A percentile compares a stretch with the other conserved stretches of the same genome.
These are phyloP conservation scores for Hartigia nigra DNA, from an alignment of 2,888 invertebrate genomes.

Conservation along the genomic window DNA sequence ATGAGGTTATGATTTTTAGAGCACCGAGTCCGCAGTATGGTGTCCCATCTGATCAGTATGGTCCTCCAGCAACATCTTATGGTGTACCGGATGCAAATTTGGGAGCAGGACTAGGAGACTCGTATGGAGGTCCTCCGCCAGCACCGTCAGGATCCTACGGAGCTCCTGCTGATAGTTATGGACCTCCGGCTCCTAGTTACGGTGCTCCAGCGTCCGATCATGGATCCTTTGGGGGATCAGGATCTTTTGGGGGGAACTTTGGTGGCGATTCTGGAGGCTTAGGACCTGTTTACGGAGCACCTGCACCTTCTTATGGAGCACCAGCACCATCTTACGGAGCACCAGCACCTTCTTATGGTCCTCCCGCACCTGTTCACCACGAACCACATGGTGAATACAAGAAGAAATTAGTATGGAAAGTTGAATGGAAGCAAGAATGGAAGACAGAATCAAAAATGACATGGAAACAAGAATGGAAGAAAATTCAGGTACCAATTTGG, in stretches of 20 bases:
- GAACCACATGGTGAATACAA: constrained; percentile 81
- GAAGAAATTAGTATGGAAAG: constrained; percentile 86
- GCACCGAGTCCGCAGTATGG: constrained; percentile 47
- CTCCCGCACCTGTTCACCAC: constrained; percentile 50
- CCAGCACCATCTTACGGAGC: constrained; percentile 37
- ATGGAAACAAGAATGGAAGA: constrained; percentile 82
- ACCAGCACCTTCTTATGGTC: constrained; percentile 37
- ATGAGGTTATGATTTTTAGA: constrained; percentile 29
- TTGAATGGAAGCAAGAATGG: constrained; percentile 83
- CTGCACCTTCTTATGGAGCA: constrained; percentile 35
- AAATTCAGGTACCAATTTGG: constrained; percentile 73
- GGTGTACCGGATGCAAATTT: constrained; percentile 15
- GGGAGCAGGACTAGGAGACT: constrained; percentile 26
- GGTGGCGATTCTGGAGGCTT: constrained; percentile 55
- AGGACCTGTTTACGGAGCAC: constrained; percentile 35
- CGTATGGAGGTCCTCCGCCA: constrained; percentile 27
- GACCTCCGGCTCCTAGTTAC: constrained; percentile 26
- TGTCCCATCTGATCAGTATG: constrained; percentile 30
- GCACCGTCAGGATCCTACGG: constrained; percentile 39
- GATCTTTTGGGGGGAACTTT: constrained; percentile 45
- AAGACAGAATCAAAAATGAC: constrained; percentile 79
- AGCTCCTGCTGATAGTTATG: constrained; percentile 34
- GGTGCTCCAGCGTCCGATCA: constrained; percentile 38
- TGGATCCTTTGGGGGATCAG: constrained; percentile 17
- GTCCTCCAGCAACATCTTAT: constrained; percentile 42